These are phyloP conservation scores for Platyrinchus mystaceus DNA, from an alignment of 2,797 vertebrate species.

Conservation along the genomic window DNA sequence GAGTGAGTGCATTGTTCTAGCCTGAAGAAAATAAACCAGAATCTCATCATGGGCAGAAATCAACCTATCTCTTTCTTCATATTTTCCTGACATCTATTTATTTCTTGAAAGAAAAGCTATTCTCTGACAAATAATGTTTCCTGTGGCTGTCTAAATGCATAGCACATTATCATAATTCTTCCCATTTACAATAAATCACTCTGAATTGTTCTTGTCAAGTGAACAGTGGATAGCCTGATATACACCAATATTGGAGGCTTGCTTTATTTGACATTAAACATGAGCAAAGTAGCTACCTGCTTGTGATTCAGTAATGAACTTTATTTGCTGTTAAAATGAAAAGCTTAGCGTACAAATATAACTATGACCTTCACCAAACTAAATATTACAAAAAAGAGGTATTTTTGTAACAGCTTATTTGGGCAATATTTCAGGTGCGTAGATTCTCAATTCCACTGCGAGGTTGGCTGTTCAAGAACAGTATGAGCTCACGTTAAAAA, in stretches of 20 bases:
- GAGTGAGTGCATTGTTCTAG: neutral
- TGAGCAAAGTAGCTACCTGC: neutral
- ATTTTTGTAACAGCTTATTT: neutral
- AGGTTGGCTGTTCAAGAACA: neutral
- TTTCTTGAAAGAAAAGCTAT: neutral
- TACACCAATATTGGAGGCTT: neutral
- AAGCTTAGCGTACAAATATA: neutral
- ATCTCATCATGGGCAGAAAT: neutral
- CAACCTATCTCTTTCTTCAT: neutral
- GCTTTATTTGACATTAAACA: neutral
- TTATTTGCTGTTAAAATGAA: neutral
- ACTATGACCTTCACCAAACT: neutral
- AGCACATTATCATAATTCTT: neutral
- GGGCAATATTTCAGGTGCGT: neutral
- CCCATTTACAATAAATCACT: neutral
- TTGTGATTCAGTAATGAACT: neutral
- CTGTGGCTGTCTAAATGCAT: neutral
- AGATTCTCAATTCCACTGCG: accelerated
- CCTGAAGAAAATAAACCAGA: neutral
- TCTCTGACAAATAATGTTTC: neutral
- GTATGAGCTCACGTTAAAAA: neutral
- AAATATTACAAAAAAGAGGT: neutral
- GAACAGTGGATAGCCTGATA: neutral
- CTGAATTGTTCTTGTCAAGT: neutral
- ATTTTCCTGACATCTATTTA: neutral